Base-by-base conservation (phyloP, 2,113 vertebrate species). In the Hiodon tergisus region DNA sequence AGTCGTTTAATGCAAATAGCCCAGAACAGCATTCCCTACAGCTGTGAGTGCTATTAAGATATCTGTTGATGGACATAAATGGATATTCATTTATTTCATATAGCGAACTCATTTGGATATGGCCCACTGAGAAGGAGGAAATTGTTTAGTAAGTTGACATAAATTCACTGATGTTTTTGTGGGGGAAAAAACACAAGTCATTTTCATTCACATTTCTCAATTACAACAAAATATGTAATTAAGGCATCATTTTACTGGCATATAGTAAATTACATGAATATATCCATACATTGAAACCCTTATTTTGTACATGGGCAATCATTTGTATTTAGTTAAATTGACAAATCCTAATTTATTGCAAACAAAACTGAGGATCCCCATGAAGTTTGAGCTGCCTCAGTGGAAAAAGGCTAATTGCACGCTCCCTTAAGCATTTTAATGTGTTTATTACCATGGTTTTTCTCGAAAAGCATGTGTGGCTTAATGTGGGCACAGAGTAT, bases 61-160 rank as follows among this genome's bases (percentile, higher is more conserved):
- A 3, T 3, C 2, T 13, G 17, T 67, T 57, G 60, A 55, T 51
- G 63, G 10, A 59, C 57, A 46, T 63, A 50, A 66, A 54, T 66
- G 72, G n/a, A 65, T 73, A 60, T 70, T 17, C 9, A 57, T 75
- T 9, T 60, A 67, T 6, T 58, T 62, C n/a, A 76, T 14, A 78
- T 52, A 53, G 31, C 59, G 1, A 63, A 53, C 14, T 54, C 14
- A 46, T 51, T 48, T 73, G 53, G 5, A n/a, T 72, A 17, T 53
- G 17, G 46, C 46, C 17, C 11, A n/a, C n/a, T 66, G 71, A 57
- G 65, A 73, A 65, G 55, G 53, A 63, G 10, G 48, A 6, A 11
- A 57, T 78, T 78, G 77, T 78, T 58, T 57, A 7, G 59, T 74
- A 17, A 53, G 65, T 71, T 5, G 70, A 54, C 61, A 66, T 53